phyloP scores from a whole-genome alignment of 2,888 invertebrate species.

The Parapristionchus giblindavisi region DNA sequence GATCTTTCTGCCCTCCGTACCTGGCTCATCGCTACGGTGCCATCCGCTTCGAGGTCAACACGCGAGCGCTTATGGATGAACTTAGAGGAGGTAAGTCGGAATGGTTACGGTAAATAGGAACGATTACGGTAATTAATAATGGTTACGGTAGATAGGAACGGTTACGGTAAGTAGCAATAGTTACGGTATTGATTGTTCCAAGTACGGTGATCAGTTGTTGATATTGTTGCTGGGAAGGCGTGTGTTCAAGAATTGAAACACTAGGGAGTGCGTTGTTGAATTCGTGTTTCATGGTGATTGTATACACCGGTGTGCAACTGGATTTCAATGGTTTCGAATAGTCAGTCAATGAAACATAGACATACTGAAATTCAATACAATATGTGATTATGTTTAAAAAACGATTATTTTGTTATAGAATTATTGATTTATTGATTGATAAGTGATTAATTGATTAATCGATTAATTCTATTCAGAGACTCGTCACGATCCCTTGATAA shows the following conservation, averaged over 20 bases:
- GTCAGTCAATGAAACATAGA: too few relatives aligned
- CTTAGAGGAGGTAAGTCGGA: constrained; percentile 24
- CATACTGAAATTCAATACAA: too few relatives aligned
- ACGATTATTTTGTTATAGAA: too few relatives aligned
- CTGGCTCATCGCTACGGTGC: constrained; percentile 27
- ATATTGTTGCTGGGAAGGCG: too few relatives aligned
- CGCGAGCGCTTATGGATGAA: constrained; percentile 19
- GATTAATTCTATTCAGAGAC: constrained; percentile 28
- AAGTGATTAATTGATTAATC: not conserved
- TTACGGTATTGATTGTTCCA: not conserved
- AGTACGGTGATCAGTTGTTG: too few relatives aligned
- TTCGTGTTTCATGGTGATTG: not conserved
- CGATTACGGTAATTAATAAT: not conserved
- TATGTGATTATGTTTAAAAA: too few relatives aligned
- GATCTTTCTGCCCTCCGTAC: constrained; percentile 20
- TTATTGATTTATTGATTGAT: not conserved
- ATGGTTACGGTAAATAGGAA: not conserved
- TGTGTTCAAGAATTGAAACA: too few relatives aligned
- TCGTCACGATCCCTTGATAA: constrained; percentile 36
- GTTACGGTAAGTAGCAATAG: not conserved
- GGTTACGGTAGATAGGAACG: not conserved
- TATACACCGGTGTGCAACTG: not conserved
- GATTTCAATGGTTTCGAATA: not conserved
- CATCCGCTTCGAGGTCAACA: constrained; percentile 29
- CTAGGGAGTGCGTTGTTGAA: too few relatives aligned